Conservation (phyloP, 2,113 vertebrate genomes). For the Ochotona curzoniae region DNA sequence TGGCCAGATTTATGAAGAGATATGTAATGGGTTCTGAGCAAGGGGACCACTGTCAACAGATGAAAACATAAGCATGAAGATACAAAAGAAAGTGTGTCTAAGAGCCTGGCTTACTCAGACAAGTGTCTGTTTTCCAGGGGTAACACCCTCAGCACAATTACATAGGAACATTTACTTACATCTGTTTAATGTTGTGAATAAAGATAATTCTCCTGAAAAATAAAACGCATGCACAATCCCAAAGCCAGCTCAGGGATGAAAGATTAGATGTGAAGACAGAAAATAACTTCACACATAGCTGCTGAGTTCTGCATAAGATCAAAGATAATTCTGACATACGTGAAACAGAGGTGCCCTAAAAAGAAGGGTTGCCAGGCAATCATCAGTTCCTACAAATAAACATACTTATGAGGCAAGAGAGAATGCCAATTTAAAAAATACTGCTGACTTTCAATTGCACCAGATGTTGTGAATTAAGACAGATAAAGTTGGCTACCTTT, state of each 20-base stretch:
- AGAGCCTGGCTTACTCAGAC: not conserved
- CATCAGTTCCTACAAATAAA: not conserved
- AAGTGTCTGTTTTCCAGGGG: not conserved
- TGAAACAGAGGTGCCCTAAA: not conserved
- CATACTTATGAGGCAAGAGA: not conserved
- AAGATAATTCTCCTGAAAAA: conserved; percentile 8
- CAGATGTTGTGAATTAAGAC: not conserved
- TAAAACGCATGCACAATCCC: not conserved
- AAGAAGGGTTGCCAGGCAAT: not conserved
- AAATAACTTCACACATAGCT: not conserved
- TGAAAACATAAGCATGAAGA: not conserved
- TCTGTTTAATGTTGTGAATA: not conserved
- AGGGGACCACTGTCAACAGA: not conserved
- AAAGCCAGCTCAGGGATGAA: not conserved
- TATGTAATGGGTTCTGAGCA: not conserved
- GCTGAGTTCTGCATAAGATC: not conserved
- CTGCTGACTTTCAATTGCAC: not conserved
- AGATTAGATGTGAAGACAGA: not conserved
- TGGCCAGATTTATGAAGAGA: not conserved
- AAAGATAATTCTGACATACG: not conserved
- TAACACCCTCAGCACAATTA: not conserved
- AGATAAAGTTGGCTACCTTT: not conserved
- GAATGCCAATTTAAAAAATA: not conserved
- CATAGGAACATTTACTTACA: not conserved
- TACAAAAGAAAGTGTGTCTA: not conserved